phyloP scores from a whole-genome alignment of 2,888 invertebrate genomes.

The Ethmia dodecea region DNA sequence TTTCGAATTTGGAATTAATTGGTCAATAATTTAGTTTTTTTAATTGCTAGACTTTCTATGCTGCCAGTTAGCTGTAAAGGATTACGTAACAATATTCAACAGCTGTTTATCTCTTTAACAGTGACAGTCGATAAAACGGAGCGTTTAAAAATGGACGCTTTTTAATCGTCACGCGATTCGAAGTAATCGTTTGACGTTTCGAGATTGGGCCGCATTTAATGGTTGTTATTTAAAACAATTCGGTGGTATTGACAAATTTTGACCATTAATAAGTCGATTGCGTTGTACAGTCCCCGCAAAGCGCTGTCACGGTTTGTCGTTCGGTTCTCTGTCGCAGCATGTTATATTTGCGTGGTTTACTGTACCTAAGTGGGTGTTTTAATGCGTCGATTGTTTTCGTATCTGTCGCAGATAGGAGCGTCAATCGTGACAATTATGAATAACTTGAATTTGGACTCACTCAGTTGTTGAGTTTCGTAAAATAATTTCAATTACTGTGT shows the following conservation, averaged over 20 bases:
- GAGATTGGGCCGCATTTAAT: constrained; percentile 61
- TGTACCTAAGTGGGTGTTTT: constrained; percentile 36
- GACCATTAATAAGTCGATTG: constrained; percentile 43
- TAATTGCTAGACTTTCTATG: too few relatives aligned
- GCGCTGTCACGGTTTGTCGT: too few relatives aligned
- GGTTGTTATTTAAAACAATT: constrained; percentile 45
- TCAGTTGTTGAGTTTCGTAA: neutral
- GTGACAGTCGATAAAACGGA: constrained; percentile 55
- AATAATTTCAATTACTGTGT: neutral
- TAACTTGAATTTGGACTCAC: constrained; percentile 7
- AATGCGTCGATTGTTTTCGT: constrained; percentile 42
- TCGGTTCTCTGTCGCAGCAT: too few relatives aligned
- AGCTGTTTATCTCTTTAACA: constrained; percentile 31
- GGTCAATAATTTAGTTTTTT: too few relatives aligned
- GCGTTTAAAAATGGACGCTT: constrained; percentile 63
- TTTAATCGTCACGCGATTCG: constrained; percentile 61
- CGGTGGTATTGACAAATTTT: constrained; percentile 64
- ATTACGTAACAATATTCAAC: constrained; percentile 18
- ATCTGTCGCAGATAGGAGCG: constrained; percentile 30
- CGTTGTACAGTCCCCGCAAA: too few relatives aligned
- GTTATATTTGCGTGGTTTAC: too few relatives aligned
- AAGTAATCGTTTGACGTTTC: constrained; percentile 57
- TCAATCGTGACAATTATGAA: constrained; percentile 26
- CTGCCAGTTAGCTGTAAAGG: constrained; percentile 16
- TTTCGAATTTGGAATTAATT: constrained; percentile 4